Evolutionary conservation across 2,888 invertebrate genomes (phyloP), one percentile per base, ranked within the genome.

Genomic region (Apomyelois bistriatella): DNA sequence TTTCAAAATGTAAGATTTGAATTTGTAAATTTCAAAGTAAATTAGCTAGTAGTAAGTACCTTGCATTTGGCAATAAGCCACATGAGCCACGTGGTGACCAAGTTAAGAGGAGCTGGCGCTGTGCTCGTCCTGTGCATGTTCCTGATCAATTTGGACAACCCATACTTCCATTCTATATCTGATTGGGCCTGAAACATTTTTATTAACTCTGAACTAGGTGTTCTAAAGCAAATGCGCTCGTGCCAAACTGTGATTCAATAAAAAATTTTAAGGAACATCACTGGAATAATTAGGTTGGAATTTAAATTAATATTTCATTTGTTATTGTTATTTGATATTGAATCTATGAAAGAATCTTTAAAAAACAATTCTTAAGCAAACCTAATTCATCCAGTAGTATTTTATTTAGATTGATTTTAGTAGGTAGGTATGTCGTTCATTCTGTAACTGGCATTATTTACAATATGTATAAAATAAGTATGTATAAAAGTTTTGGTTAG

Each of bases 101-200:
- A 93, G 85, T 99, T 99, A 64, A 99, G 94, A 1, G 99, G 99
- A 10, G 99, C 96, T 0, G 99, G 99, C 0, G 99, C 99, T 0
- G 99, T 98, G 53, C 96, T 98, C 6, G 99, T 98, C 72, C 96
- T 94, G 90, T 99, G 99, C 99, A 99, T 99, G 79, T 98, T 98
- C 64, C 99, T 93, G 79, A 99, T 98, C 75, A 99, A 92, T 87
- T 99, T 99, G 52, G 99, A 99, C 73, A 99, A 89, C 28, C 99
- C 99, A 81, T 98, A 99, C 90, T 99, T 99, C 99, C 99, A 99
- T 88, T 99, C 99, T 71, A 98, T 99, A 89, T 99, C 99, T 43
- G 99, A 99, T 94, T 99, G 99, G 36, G 99, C 99, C 94, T 98
- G 93, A 72, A 82, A 82, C 12, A n/a, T 50, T 52, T 15, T 3